Conservation (phyloP, 2,797 vertebrate species). For the Dryobates pubescens region DNA sequence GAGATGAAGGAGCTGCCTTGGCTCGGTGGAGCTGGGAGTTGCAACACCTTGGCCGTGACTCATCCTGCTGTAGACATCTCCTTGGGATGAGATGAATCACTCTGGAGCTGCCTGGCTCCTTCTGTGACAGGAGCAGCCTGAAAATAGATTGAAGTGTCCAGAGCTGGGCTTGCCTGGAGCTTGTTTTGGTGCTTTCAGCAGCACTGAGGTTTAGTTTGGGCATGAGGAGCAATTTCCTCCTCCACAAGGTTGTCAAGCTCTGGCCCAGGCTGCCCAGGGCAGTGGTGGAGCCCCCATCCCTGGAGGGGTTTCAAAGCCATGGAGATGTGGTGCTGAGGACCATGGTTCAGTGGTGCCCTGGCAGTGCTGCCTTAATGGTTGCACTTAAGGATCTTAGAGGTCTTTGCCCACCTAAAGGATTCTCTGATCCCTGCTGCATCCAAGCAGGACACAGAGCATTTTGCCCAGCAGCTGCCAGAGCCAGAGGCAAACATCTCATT, state of each 20-base stretch:
- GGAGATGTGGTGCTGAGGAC: too few relatives aligned
- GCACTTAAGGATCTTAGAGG: too few relatives aligned
- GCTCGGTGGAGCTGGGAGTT: not conserved
- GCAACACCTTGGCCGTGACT: not conserved
- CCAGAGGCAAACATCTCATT: not conserved
- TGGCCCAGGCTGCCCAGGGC: too few relatives aligned
- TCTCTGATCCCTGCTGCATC: not conserved
- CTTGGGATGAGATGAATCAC: not conserved
- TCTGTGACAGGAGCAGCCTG: not conserved
- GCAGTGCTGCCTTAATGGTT: too few relatives aligned
- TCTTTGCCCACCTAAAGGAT: too few relatives aligned
- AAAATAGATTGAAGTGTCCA: not conserved
- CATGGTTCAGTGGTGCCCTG: too few relatives aligned
- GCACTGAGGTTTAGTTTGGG: not conserved
- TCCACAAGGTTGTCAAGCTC: too few relatives aligned
- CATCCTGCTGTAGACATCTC: not conserved
- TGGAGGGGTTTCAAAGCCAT: too few relatives aligned
- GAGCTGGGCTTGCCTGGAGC: not conserved
- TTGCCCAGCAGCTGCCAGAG: not conserved
- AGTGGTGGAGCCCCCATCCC: too few relatives aligned
- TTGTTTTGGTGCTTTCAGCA: not conserved
- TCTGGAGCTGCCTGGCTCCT: not conserved
- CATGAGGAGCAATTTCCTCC: too few relatives aligned
- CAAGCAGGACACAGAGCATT: rapidly evolving
- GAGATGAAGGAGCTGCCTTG: not conserved